Conservation (phyloP, 64 coral and sea anemone species). For the Cladopsammia gracilis region DNA sequence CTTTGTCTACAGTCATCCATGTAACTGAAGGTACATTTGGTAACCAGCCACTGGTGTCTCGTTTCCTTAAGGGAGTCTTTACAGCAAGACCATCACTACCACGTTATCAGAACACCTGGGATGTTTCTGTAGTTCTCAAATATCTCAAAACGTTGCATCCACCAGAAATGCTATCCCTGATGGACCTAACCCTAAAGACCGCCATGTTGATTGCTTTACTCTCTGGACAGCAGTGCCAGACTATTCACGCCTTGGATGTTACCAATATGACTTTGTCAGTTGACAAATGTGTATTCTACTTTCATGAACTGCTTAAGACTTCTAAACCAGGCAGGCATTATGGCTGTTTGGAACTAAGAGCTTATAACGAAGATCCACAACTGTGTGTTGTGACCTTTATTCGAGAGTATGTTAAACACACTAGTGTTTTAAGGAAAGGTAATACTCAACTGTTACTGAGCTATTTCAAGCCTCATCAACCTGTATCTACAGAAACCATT, state of each 20-base stretch:
- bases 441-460: conserved; percentile 34
- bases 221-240: conserved; percentile 27
- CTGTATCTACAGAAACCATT: conserved; percentile 32
- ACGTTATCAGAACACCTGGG: conserved; percentile 29
- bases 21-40: not conserved
- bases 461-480: conserved; percentile 46
- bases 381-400: conserved; percentile 25
- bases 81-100: not conserved
- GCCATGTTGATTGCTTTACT: conserved; percentile 12
- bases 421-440: not conserved
- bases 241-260: not conserved
- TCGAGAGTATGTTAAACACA: conserved; percentile 10
- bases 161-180: not conserved
- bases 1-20: not conserved
- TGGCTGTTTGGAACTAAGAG: not conserved
- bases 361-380: not conserved
- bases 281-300: conserved; percentile 33
- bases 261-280: not conserved
- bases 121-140: not conserved
- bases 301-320: conserved; percentile 4
- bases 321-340: conserved; percentile 31
- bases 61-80: not conserved
- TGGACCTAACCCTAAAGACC: conserved; percentile 14
- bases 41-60: not conserved
- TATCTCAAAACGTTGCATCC: not conserved